These are phyloP conservation scores for Rosalia funebris DNA, from an alignment of 2,888 invertebrate genomes.

Conservation along the genomic window DNA sequence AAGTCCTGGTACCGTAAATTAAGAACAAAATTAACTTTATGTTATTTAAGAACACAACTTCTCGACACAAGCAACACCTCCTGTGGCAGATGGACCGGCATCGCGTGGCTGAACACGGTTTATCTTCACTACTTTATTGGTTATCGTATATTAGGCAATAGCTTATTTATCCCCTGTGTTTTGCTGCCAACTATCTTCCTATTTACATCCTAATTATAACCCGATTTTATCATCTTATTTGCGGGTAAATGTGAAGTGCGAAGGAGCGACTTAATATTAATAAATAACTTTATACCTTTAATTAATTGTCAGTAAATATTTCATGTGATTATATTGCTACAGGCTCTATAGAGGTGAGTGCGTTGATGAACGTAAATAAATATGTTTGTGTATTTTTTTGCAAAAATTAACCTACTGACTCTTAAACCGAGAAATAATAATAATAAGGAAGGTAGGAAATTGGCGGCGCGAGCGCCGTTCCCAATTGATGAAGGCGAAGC, in stretches of 20 bases:
- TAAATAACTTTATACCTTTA: slow-evolving; percentile 17
- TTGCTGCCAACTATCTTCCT: slow-evolving; percentile 27
- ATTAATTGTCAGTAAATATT: slow-evolving; percentile 17
- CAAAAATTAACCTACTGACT: too few species aligned
- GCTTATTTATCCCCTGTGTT: slow-evolving; percentile 19
- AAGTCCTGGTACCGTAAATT: not conserved
- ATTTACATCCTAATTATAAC: slow-evolving; percentile 28
- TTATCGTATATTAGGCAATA: slow-evolving; percentile 23
- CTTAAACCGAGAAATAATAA: too few species aligned
- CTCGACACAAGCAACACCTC: slow-evolving; percentile 13
- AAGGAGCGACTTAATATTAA: slow-evolving; percentile 16
- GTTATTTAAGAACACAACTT: slow-evolving; percentile 1
- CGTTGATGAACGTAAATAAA: not conserved
- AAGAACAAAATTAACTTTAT: not conserved
- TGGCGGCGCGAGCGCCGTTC: too few species aligned
- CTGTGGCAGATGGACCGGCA: slow-evolving; percentile 17
- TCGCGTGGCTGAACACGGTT: slow-evolving; percentile 13
- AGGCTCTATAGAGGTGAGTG: too few species aligned
- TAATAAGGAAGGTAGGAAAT: too few species aligned
- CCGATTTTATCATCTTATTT: slow-evolving; percentile 22
- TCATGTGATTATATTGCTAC: slow-evolving; percentile 6
- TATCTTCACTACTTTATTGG: slow-evolving; percentile 21
- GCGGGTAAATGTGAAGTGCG: slow-evolving; percentile 6
- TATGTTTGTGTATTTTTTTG: too few species aligned
- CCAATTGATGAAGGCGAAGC: too few species aligned